A percentile compares a stretch with the other conserved stretches of the same genome.
Conservation (phyloP, 2,113 vertebrate species). For the Vireo altiloquus region DNA sequence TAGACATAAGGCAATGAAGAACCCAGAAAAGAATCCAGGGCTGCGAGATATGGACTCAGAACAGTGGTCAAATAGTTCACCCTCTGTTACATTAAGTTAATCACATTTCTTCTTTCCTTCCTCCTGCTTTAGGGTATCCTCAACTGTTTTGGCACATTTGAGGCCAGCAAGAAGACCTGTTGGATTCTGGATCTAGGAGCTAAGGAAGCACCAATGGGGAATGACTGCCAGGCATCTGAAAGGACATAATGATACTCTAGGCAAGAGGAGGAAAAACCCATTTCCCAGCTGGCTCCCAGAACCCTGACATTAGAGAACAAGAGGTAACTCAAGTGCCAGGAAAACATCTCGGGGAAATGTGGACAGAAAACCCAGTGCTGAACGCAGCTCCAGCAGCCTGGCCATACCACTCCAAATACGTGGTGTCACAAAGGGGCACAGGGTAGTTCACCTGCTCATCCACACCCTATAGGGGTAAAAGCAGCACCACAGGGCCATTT, state of each 20-base stretch:
- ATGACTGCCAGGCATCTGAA: not conserved
- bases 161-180: not conserved
- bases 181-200: not conserved
- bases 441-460: not conserved
- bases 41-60: not conserved
- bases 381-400: not conserved
- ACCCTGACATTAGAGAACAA: not conserved
- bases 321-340: not conserved
- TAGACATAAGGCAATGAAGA: not conserved
- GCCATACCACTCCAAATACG: not conserved
- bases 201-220: not conserved
- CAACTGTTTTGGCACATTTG: not conserved
- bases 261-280: not conserved
- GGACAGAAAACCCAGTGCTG: not conserved
- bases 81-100: not conserved
- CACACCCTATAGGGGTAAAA: not conserved
- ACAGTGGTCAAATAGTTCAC: not conserved
- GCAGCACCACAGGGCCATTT: not conserved
- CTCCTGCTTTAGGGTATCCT: not conserved
- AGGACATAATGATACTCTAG: not conserved
- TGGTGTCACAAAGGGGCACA: not conserved
- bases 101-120: not conserved
- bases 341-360: not conserved
- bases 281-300: not conserved
- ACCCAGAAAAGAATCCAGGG: not conserved